phyloP scores from a whole-genome alignment of 2,888 invertebrate genomes.

The Hedya salicella region DNA sequence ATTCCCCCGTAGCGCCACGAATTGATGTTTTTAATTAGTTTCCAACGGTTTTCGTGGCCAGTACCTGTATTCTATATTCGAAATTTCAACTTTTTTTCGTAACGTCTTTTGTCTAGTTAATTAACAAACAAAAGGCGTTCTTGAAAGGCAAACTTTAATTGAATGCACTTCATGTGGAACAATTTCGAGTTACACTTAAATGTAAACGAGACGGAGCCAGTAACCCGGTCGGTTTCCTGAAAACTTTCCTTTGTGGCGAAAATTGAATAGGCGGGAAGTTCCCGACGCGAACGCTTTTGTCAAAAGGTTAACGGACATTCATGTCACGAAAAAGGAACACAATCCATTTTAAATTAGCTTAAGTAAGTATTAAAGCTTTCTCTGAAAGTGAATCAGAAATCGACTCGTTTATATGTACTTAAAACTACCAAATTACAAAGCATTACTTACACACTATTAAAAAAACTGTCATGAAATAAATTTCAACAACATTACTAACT shows the following conservation, averaged over 20 bases:
- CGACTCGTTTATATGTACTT: background rate
- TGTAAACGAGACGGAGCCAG: constrained; percentile 66
- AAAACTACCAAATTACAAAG: background rate
- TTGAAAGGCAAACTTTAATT: constrained; percentile 61
- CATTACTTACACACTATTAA: background rate
- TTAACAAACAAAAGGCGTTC: constrained; percentile 42
- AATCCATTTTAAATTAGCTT: constrained; percentile 32
- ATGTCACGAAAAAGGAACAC: constrained; percentile 35
- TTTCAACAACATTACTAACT: background rate
- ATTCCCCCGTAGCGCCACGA: constrained; percentile 78
- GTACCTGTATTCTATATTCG: constrained; percentile 64
- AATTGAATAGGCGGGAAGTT: constrained; percentile 78
- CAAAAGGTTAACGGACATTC: constrained; percentile 60
- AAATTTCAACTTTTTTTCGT: constrained; percentile 42
- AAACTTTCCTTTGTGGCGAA: constrained; percentile 79
- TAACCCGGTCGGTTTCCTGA: constrained; percentile 77
- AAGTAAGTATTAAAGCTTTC: constrained; percentile 20
- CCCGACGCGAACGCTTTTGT: constrained; percentile 64
- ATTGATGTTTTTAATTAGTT: constrained; percentile 85
- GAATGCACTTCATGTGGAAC: constrained; percentile 61
- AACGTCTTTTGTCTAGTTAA: constrained; percentile 24
- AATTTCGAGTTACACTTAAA: constrained; percentile 74
- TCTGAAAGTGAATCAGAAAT: constrained; percentile 1
- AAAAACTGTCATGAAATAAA: background rate
- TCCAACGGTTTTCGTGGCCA: constrained; percentile 80